Percentiles rank a stretch among this genome's conserved stretches.
phyloP scores from a whole-genome alignment of 2,797 vertebrate genomes.

The Xenops minutus region DNA sequence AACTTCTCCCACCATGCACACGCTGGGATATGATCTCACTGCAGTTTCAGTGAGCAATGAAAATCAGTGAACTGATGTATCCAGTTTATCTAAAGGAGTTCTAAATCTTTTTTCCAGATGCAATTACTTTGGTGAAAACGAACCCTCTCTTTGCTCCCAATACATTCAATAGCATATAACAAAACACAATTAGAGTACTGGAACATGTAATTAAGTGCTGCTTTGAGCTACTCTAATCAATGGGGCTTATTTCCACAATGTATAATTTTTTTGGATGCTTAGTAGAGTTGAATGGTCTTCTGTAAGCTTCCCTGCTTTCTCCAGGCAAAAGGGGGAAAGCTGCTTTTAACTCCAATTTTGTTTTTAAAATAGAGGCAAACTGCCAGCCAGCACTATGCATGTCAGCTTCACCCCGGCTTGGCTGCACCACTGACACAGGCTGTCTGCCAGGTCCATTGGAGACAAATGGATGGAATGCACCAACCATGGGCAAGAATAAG shows the following conservation, averaged over 20 bases:
- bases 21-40: constrained; percentile 50
- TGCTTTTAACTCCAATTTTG: constrained; percentile 63
- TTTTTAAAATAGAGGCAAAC: constrained; percentile 64
- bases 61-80: constrained; percentile 64
- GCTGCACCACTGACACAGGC: constrained; percentile 6
- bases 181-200: constrained; percentile 71
- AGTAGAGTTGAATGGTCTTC: constrained; percentile 61
- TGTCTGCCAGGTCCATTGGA: constrained; percentile 48
- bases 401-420: constrained; percentile 55
- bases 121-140: constrained; percentile 74
- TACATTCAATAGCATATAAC: constrained; percentile 71
- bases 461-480: not conserved
- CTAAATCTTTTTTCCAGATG: constrained; percentile 52
- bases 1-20: constrained; percentile 25
- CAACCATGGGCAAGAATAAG: constrained; percentile 14
- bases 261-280: constrained; percentile 77
- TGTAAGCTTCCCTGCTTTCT: constrained; percentile 64
- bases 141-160: constrained; percentile 65
- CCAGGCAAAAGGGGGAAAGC: constrained; percentile 64
- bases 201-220: constrained; percentile 78
- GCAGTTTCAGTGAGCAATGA: constrained; percentile 52
- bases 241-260: constrained; percentile 74
- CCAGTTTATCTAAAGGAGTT: constrained; percentile 63
- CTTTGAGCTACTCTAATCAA: constrained; percentile 79
- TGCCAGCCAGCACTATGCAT: constrained; percentile 56